phyloP scores from a whole-genome alignment of 2,888 invertebrate species.

The Ctena decussata region DNA sequence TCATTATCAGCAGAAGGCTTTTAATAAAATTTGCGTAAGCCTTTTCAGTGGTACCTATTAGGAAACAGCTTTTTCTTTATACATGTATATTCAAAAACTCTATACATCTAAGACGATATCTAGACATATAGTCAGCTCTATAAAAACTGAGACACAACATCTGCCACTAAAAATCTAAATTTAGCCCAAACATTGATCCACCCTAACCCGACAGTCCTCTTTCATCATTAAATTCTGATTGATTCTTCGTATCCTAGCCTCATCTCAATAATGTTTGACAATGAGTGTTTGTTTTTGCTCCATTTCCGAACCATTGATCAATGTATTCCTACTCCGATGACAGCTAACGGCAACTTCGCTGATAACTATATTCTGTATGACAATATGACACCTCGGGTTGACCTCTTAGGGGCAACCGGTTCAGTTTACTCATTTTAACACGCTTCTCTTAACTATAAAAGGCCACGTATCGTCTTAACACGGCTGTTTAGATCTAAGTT shows the following conservation, averaged over 20 bases:
- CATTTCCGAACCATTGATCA: not conserved
- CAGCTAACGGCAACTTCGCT: not conserved
- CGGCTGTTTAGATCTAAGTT: not conserved
- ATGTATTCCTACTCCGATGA: not conserved
- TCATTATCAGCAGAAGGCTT: no score
- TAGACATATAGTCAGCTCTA: no score
- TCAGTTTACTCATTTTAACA: not conserved
- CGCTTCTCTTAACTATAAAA: not conserved
- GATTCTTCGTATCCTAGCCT: not conserved
- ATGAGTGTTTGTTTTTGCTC: not conserved
- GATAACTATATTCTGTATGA: not conserved
- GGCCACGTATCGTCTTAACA: not conserved
- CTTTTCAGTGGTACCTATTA: no score
- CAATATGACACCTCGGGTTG: not conserved
- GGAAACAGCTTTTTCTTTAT: no score
- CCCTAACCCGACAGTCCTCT: no score
- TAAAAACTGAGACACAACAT: no score
- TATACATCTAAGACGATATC: no score
- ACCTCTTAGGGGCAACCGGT: not conserved
- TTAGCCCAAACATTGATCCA: no score
- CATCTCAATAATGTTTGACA: not conserved
- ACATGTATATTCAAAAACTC: no score
- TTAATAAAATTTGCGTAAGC: no score
- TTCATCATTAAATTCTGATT: slow-evolving; percentile 2
- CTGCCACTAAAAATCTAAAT: no score